Conservation (phyloP, 2,888 invertebrate species). For the Capitulum mitella region DNA sequence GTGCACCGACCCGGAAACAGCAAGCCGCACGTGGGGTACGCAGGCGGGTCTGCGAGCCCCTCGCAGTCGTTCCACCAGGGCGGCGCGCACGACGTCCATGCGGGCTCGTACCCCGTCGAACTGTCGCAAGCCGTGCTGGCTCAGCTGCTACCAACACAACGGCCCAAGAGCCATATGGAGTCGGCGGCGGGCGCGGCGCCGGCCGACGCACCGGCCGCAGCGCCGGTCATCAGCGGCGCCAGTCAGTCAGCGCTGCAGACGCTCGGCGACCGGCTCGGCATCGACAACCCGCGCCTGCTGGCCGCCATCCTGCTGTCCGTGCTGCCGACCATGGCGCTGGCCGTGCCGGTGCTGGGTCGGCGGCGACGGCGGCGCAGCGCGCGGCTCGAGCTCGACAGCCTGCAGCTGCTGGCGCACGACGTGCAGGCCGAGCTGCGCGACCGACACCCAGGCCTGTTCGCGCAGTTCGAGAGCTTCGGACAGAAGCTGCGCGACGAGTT, state of each 20-base stretch:
- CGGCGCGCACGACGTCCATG: neutral
- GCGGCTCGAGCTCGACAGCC: neutral
- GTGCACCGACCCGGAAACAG: no score
- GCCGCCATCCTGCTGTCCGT: neutral
- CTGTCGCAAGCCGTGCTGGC: neutral
- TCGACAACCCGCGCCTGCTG: slow-evolving; percentile 14
- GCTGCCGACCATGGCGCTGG: slow-evolving; percentile 2
- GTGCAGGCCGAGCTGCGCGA: neutral
- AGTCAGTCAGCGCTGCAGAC: neutral
- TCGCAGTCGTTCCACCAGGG: neutral
- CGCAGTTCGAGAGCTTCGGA: neutral
- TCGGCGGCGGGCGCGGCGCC: neutral
- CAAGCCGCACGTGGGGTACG: no score
- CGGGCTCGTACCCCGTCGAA: neutral
- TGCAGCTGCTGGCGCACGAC: neutral
- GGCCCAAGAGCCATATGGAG: neutral
- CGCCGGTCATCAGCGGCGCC: neutral
- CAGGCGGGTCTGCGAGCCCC: no score
- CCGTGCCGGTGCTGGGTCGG: neutral
- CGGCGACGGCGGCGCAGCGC: neutral
- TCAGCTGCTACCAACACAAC: neutral
- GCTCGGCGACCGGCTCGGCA: neutral
- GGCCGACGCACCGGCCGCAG: neutral
- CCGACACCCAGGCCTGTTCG: neutral
- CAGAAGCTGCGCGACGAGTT: neutral